phyloP scores from a whole-genome alignment of 2,797 vertebrate genomes.

The Ficedula albicollis region DNA sequence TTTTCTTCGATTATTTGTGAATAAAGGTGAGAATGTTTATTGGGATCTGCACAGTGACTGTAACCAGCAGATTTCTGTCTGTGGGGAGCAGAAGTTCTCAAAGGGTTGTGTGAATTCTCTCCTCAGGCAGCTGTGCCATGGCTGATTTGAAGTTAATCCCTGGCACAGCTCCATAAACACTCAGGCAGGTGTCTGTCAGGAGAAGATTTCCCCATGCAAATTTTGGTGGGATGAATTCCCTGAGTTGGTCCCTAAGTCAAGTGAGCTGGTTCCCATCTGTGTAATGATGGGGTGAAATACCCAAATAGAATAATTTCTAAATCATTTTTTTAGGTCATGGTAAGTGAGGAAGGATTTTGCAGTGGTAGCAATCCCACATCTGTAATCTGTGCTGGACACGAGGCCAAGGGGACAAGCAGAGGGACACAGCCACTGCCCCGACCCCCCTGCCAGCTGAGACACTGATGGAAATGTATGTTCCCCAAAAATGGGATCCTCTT shows the following conservation, averaged over 20 bases:
- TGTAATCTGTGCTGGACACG: fast-evolving
- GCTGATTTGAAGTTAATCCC: no score
- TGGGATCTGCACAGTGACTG: background rate
- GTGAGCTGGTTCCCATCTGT: background rate
- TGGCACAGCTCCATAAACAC: background rate
- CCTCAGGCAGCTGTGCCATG: background rate
- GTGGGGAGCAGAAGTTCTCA: background rate
- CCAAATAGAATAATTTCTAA: background rate
- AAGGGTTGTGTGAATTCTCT: background rate
- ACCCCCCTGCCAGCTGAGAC: background rate
- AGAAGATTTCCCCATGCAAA: background rate
- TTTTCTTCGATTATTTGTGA: background rate
- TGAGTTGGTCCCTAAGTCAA: background rate
- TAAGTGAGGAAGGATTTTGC: background rate
- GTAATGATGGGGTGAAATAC: fast-evolving
- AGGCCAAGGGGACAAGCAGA: background rate
- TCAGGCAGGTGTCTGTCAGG: background rate
- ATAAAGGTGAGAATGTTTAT: background rate
- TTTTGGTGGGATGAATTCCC: fast-evolving
- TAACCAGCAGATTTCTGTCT: background rate
- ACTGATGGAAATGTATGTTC: background rate
- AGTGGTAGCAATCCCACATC: background rate
- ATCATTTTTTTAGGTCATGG: background rate
- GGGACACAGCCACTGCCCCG: background rate
- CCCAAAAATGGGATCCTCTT: background rate